These are phyloP conservation scores for Mactromeris polynyma DNA, from an alignment of 2,888 invertebrate species.

Conservation along the genomic window DNA sequence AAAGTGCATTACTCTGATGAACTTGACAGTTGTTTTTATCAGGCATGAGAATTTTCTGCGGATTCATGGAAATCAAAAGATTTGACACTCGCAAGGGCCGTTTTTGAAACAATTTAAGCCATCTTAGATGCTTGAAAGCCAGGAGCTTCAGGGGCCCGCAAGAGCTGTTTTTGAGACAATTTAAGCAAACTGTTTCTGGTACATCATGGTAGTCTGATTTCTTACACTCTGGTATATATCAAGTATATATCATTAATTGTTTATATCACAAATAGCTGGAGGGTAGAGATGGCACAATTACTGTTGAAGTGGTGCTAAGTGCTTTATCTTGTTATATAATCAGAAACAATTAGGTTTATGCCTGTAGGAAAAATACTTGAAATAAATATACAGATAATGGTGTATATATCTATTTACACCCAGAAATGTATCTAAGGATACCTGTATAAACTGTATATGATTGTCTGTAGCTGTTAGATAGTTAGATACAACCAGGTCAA, in stretches of 20 bases:
- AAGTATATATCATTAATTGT: background rate
- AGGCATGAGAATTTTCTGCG: too few relatives aligned
- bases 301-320: constrained; percentile 9
- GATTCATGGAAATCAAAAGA: too few relatives aligned
- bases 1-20: too few relatives aligned
- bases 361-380: background rate
- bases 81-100: too few relatives aligned
- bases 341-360: background rate
- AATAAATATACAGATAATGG: constrained; percentile 5
- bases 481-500: background rate
- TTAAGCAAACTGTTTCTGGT: too few relatives aligned
- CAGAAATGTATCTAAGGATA: background rate
- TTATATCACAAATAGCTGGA: constrained; percentile 6
- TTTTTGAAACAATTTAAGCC: too few relatives aligned
- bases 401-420: constrained; percentile 1
- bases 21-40: too few relatives aligned
- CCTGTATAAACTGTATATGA: background rate
- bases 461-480: background rate
- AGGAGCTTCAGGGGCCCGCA: too few relatives aligned
- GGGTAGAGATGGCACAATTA: constrained; percentile 12
- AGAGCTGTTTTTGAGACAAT: too few relatives aligned
- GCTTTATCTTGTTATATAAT: background rate
- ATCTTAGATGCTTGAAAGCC: too few relatives aligned
- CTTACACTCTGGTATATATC: too few relatives aligned
- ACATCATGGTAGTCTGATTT: background rate